Evolutionary conservation across 2,113 vertebrate genomes (phyloP), one percentile per base, ranked within the genome.

Genomic region (Aphelocoma coerulescens): DNA sequence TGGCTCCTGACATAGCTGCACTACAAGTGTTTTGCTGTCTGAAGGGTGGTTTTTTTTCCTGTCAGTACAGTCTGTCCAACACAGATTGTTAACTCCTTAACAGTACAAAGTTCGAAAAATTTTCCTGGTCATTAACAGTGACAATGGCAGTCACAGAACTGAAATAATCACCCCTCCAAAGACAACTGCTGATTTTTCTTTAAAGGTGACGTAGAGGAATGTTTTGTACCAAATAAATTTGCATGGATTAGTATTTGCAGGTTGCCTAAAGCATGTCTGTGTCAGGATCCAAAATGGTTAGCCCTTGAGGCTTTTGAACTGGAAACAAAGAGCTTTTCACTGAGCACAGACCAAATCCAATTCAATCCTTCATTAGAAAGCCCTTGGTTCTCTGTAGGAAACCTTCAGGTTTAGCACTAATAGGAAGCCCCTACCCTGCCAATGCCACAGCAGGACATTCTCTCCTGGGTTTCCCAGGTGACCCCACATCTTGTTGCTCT

Each of bases 351-450:
- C 91, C 91, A 97, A 98, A 98, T 96, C 97, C 96, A 96, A 92
- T 93, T 96, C 97, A 97, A 97, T 97, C 95, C 97, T 98, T 98
- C 97, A 97, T 98, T 98, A 98, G 97, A 97, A 98, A 98, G 93
- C 95, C 97, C 96, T 98, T 94, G 96, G 93, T 90, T 97, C 96
- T 21, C 97, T 67, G 95, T 80, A 97, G 96, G 98, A 97, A 97
- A 94, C 97, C 94, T 97, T 96, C 96, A 96, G 94, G 96, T 98
- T 98, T 97, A 98, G 98, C 96, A 92, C 94, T 97, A 96, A 97
- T 89, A 92, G 94, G 92, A 91, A 95, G 76, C 32, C 49, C 68
- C 91, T 93, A 44, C 52, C 37, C 97, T 89, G 88, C 94, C 89
- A 95, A 59, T 67, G 81, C 85, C 41, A 10, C 95, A 94, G 77